These are phyloP conservation scores for Drosophila sulfurigaster DNA, from an alignment of 1,140 invertebrate species.

Conservation along the genomic window DNA sequence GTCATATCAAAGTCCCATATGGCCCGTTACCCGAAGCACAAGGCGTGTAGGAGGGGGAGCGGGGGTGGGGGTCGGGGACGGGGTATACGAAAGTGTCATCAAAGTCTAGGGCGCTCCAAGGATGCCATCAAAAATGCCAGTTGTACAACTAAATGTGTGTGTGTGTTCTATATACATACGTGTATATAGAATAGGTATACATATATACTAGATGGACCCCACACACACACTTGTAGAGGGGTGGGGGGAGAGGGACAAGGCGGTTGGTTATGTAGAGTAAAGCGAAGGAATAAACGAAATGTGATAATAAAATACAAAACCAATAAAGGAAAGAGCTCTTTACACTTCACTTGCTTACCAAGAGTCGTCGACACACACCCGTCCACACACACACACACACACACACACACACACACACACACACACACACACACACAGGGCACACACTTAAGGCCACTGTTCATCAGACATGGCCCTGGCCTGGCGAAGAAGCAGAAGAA, in stretches of 20 bases:
- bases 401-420: background rate
- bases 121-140: slow-evolving; percentile 52
- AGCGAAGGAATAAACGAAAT: slow-evolving; percentile 74
- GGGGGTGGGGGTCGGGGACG: background rate
- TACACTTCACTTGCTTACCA: slow-evolving; percentile 84
- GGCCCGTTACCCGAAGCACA: slow-evolving; percentile 66
- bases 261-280: slow-evolving; percentile 50
- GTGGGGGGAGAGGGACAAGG: slow-evolving; percentile 8
- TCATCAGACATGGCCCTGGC: slow-evolving; percentile 27
- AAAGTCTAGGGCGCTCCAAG: slow-evolving; percentile 62
- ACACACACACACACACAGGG: slow-evolving; percentile 18
- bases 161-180: slow-evolving; percentile 10
- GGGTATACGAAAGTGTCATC: slow-evolving; percentile 69
- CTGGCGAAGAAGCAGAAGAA: too few relatives aligned
- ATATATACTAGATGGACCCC: slow-evolving; percentile 29
- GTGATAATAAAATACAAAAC: slow-evolving; percentile 85
- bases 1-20: slow-evolving; percentile 85
- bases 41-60: background rate
- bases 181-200: slow-evolving; percentile 16
- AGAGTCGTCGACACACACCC: slow-evolving; percentile 60
- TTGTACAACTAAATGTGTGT: slow-evolving; percentile 9
- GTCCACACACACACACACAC: slow-evolving; percentile 28
- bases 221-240: slow-evolving; percentile 33
- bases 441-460: slow-evolving; percentile 29
- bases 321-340: slow-evolving; percentile 85